Base-by-base conservation (phyloP, 64 coral and sea anemone species). In the Acropora tenuis region DNA sequence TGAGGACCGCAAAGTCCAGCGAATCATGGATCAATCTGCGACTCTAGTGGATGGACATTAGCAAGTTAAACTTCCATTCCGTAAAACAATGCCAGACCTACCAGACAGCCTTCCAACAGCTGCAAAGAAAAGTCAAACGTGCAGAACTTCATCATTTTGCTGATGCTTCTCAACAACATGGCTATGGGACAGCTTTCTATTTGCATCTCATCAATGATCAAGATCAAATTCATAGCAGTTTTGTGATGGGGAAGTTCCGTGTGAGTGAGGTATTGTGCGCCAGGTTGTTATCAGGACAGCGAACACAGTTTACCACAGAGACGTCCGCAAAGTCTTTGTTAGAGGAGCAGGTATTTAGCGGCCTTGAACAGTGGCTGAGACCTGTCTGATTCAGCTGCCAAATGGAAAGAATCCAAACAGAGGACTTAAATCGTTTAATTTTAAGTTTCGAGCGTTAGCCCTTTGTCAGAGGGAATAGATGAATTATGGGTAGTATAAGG, bases 1-100 rank as follows among this genome's bases (percentile, higher is more conserved):
- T 63, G 59, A 18, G 59, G 59, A 63, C 0, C 59, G 59, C 59
- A 63, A 63, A 90, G 80, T 80, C 5, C 59, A 69, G 0, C 11
- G 52, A 30, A 77, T 94, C 5, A 94, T 94, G 87, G 87, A 94
- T 69, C 8, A 41, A 45, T 94, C 87, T 17, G 87, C 71, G 5
- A 83, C 59, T 13, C 18, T 89, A 43, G 80, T 78, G 8, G 72
- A 94, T 50, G 92, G 80, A 45, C 86, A 94, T 41, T 94, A 94
- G 67, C 87, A 94, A 43, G 7, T 94, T 18, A 89, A 84, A 7
- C 43, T 96, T 48, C 95, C 92, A 6, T 97, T 97, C 20, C 87
- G 88, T 50, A 42, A 97, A 47, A 85, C 91, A 13, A 69, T 20
- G 5, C 88, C 92, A 7, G 80, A 89, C 66, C 79, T 94, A 57